Evolutionary conservation across 2,113 vertebrate genomes (phyloP).

Genomic region (Epinephelus lanceolatus): DNA sequence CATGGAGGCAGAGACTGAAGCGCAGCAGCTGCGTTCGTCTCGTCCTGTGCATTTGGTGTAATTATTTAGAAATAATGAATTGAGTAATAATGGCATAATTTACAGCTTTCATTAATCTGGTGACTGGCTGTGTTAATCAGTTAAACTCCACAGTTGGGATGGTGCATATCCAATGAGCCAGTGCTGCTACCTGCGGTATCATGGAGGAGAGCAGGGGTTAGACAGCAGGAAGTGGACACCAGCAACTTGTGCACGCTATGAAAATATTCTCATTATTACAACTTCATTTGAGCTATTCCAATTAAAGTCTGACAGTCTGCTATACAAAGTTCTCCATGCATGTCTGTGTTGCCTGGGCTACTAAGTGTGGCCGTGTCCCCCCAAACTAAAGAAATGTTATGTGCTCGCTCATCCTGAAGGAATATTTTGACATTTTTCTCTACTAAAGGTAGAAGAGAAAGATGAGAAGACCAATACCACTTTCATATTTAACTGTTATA

Average conservation of each 20-base stretch:
- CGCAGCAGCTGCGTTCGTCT: conserved; percentile 41
- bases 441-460: no score
- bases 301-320: not conserved
- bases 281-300: not conserved
- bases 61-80: conserved; percentile 80
- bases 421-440: not conserved
- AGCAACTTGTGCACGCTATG: not conserved
- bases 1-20: conserved; percentile 23
- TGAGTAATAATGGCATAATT: conserved; percentile 76
- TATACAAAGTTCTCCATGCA: not conserved
- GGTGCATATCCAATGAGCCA: conserved; percentile 55
- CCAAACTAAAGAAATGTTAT: not conserved
- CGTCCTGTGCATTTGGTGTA: conserved; percentile 51
- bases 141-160: conserved; percentile 56
- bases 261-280: conserved; percentile 1
- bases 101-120: conserved; percentile 71
- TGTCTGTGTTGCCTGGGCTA: not conserved
- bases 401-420: not conserved
- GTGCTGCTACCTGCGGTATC: conserved; percentile 23
- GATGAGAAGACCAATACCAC: conserved; percentile 4
- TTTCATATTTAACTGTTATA: not conserved
- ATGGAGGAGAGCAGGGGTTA: conserved; percentile 30
- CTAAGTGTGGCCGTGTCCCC: not conserved
- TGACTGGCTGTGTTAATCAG: conserved; percentile 74
- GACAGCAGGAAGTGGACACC: conserved; percentile 37